phyloP scores from a whole-genome alignment of 2,113 vertebrate genomes.

The Geococcyx californianus region DNA sequence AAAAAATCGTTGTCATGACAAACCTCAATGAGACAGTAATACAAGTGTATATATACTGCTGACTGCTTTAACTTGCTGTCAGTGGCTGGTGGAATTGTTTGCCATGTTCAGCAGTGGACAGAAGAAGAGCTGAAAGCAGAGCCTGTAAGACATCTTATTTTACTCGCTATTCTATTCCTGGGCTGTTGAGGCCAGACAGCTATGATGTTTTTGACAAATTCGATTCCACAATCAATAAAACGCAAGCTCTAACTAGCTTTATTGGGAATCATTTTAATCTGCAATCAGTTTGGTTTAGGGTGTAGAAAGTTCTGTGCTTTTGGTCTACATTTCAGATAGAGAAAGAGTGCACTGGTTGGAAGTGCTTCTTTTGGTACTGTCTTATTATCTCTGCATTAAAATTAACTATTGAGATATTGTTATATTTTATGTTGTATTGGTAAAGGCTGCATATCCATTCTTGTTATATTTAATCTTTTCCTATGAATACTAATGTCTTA shows the following conservation, averaged over 20 bases:
- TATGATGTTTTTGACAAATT: background rate
- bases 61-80: background rate
- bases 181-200: fast-evolving
- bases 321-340: background rate
- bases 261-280: background rate
- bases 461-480: background rate
- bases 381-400: background rate
- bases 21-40: background rate
- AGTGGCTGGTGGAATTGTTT: background rate
- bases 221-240: background rate
- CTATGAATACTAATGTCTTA: background rate
- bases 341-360: background rate
- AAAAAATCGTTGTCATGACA: background rate
- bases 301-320: background rate
- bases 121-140: background rate
- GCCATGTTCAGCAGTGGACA: background rate
- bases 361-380: background rate
- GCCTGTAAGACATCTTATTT: background rate
- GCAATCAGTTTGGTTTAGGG: background rate
- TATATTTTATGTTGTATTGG: background rate
- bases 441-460: background rate
- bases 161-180: background rate
- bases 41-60: background rate
- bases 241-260: background rate
- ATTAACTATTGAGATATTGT: background rate